Percentiles rank a stretch among this genome's conserved stretches.
phyloP scores from a whole-genome alignment of 2,113 vertebrate genomes.

The Apteryx mantelli region DNA sequence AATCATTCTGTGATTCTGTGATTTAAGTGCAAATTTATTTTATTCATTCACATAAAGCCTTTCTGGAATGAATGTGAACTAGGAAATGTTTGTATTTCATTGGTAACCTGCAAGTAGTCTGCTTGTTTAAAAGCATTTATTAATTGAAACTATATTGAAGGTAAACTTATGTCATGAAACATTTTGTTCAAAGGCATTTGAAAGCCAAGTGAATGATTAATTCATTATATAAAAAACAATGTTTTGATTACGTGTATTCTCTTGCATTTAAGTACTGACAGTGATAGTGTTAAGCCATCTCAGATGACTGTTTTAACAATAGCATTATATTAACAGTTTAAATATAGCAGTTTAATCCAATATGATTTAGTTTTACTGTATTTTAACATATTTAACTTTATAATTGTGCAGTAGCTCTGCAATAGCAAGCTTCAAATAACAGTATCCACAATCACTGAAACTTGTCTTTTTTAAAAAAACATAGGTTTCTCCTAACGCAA shows the following conservation, averaged over 20 bases:
- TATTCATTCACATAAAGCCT: background rate
- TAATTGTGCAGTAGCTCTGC: background rate
- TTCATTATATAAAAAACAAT: conserved; percentile 30
- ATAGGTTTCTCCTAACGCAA: background rate
- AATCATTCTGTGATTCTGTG: no score
- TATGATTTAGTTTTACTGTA: background rate
- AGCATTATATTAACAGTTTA: background rate
- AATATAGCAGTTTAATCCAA: background rate
- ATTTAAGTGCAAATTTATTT: background rate
- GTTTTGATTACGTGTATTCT: conserved; percentile 30
- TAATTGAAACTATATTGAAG: background rate
- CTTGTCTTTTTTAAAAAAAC: background rate
- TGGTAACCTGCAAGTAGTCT: background rate
- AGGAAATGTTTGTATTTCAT: background rate
- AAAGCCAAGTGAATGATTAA: conserved; percentile 17
- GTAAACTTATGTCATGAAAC: background rate
- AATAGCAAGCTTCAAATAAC: background rate
- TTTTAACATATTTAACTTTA: background rate
- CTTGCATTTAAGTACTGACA: conserved; percentile 15
- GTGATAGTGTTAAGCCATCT: background rate
- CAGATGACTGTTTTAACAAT: background rate
- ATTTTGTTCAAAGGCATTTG: background rate
- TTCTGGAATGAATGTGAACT: background rate
- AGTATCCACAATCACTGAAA: background rate
- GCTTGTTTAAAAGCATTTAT: conserved; percentile 31